Conservation (phyloP, 2,888 invertebrate genomes). For the Dexiosoma caninum region DNA sequence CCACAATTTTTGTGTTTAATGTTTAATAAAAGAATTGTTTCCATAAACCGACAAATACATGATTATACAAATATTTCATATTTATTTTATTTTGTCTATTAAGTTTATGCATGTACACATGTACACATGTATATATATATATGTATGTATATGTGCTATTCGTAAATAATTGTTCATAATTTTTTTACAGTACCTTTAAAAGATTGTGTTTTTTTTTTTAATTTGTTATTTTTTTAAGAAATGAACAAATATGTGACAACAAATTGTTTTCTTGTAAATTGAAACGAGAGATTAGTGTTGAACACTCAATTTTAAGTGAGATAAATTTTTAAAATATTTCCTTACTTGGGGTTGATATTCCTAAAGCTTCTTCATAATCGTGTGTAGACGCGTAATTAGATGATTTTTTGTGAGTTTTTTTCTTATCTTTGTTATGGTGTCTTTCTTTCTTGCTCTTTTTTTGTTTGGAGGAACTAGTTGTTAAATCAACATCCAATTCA, state of each 20-base stretch:
- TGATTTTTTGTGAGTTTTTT: conserved; percentile 61
- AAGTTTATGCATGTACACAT: conserved; percentile 6
- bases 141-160: conserved; percentile 31
- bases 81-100: conserved; percentile 16
- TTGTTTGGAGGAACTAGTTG: conserved; percentile 58
- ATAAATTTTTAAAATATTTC: conserved; percentile 82
- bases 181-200: conserved; percentile 51
- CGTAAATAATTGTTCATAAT: conserved; percentile 61
- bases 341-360: conserved; percentile 94
- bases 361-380: conserved; percentile 93
- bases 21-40: conserved; percentile 29
- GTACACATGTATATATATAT: conserved; percentile 9
- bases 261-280: conserved; percentile 33
- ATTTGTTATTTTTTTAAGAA: conserved; percentile 18
- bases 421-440: conserved; percentile 66
- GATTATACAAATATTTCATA: conserved; percentile 28
- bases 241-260: not conserved
- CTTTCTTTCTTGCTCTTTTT: conserved; percentile 72
- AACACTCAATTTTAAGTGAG: conserved; percentile 8
- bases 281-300: conserved; percentile 11
- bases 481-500: conserved; percentile 21
- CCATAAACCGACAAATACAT: conserved; percentile 49
- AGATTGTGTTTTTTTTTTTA: not conserved
- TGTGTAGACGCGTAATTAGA: conserved; percentile 77
- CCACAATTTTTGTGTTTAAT: not conserved